Percentiles rank a stretch among this genome's conserved stretches.
These are phyloP conservation scores for Ispidina picta DNA, from an alignment of 2,797 vertebrate genomes.

Conservation along the genomic window DNA sequence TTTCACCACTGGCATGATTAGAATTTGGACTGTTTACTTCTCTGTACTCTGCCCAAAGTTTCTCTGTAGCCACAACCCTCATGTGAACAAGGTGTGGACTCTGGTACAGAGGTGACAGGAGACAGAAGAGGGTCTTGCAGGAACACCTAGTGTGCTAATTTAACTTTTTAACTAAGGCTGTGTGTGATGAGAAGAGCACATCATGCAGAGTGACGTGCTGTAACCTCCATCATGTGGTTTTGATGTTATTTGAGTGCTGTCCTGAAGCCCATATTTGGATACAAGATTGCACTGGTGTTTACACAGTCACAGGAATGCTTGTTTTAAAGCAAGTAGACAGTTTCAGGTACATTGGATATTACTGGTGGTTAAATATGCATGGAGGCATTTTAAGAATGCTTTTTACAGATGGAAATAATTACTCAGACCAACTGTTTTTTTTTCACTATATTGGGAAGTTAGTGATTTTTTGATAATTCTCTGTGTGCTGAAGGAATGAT, in stretches of 20 bases:
- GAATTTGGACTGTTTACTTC: neutral
- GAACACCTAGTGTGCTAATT: neutral
- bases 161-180: neutral
- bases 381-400: neutral
- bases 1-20: neutral
- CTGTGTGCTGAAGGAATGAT: neutral
- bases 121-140: neutral
- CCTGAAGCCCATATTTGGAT: neutral
- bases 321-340: neutral
- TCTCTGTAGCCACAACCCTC: neutral
- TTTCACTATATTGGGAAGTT: neutral
- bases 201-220: neutral
- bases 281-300: neutral
- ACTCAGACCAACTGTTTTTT: neutral
- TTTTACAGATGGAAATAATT: neutral
- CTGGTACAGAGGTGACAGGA: neutral
- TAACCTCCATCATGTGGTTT: neutral
- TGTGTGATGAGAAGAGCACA: neutral
- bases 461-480: neutral
- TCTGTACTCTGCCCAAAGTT: neutral
- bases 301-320: neutral
- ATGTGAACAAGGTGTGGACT: neutral
- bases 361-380: neutral
- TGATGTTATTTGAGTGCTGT: neutral
- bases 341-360: neutral